A percentile compares a stretch with the other conserved stretches of the same genome.
Conservation (phyloP, 2,113 vertebrate genomes). For the Myiopsitta monachus region DNA sequence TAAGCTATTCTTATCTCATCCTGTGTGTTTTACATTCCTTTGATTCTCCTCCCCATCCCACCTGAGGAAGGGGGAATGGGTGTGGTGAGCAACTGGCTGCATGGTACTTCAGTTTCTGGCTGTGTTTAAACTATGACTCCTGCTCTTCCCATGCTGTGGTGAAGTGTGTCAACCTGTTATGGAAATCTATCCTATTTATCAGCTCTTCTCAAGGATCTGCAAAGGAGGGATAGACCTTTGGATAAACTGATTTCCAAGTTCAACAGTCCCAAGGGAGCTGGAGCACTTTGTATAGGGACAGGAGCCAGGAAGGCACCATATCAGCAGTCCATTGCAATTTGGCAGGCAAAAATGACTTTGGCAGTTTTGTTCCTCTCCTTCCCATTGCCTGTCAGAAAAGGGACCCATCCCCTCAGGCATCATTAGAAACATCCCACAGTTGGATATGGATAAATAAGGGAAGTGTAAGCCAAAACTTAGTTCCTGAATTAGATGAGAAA, state of each 20-base stretch:
- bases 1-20: not conserved
- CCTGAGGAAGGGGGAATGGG: not conserved
- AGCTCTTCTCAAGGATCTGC: not conserved
- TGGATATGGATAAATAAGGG: not conserved
- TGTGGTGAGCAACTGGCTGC: not conserved
- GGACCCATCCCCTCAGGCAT: not conserved
- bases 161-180: not conserved
- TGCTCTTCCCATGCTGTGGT: not conserved
- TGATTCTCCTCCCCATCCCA: not conserved
- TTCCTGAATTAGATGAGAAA: not conserved
- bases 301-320: accelerated
- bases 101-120: not conserved
- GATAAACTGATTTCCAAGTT: not conserved
- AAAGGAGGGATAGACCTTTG: not conserved
- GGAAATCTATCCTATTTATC: not conserved
- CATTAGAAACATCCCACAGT: not conserved
- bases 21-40: not conserved
- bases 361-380: not conserved
- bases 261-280: not conserved
- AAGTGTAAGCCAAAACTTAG: not conserved
- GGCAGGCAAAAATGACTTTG: slow-evolving; percentile 9
- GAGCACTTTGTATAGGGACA: not conserved
- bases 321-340: not conserved
- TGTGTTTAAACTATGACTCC: not conserved
- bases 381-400: not conserved